Percentiles rank a stretch among this genome's conserved stretches.
phyloP scores from a whole-genome alignment of 2,888 invertebrate genomes.

The Cylloceria caligata region DNA sequence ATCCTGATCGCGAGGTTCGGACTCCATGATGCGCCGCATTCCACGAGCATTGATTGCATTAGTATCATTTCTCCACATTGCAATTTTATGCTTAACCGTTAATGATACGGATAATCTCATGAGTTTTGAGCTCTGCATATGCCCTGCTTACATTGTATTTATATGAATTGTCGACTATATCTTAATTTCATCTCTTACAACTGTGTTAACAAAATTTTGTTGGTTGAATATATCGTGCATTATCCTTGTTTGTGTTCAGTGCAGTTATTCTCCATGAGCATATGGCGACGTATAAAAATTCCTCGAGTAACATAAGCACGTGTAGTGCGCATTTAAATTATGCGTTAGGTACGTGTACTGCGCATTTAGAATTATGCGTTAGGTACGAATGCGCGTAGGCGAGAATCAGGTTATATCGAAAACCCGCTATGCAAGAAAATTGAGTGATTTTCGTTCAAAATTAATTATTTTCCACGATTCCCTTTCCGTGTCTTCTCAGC shows the following conservation, averaged over 20 bases:
- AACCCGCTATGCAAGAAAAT: not conserved
- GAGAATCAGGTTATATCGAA: not conserved
- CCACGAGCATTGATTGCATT: constrained; percentile 47
- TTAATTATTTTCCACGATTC: too few species aligned
- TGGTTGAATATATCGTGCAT: not conserved
- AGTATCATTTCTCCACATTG: constrained; percentile 42
- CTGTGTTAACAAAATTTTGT: not conserved
- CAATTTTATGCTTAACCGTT: constrained; percentile 53
- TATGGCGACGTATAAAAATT: too few species aligned
- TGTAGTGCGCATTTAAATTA: too few species aligned
- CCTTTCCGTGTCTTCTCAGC: too few species aligned
- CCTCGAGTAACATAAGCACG: not conserved
- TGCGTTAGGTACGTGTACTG: too few species aligned
- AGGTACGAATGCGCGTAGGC: not conserved
- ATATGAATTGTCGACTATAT: constrained; percentile 26
- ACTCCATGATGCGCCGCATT: constrained; percentile 39
- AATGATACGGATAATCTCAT: constrained; percentile 45
- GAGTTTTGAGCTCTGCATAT: constrained; percentile 13
- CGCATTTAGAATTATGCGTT: not conserved
- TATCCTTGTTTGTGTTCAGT: not conserved
- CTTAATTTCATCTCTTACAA: constrained; percentile 37
- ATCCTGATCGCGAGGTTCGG: constrained; percentile 15
- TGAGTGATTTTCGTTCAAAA: not conserved
- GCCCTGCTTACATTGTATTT: constrained; percentile 27
- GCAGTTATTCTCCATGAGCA: not conserved